Base-by-base conservation (phyloP, 1,140 invertebrate species). In the Tetranychus urticae region DNA sequence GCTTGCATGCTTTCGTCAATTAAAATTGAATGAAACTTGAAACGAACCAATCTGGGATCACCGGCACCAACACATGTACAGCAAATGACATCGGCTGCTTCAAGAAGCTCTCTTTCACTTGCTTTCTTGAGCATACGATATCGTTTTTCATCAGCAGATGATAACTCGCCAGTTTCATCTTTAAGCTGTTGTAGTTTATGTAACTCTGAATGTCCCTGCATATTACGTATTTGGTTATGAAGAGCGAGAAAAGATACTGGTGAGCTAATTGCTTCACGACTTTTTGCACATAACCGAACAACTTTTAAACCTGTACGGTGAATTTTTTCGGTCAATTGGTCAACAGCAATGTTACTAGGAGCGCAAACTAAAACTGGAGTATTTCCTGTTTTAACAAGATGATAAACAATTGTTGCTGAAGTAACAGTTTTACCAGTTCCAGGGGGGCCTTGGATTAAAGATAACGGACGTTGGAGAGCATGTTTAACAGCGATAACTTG, bases 381-480 rank as follows among this genome's bases (percentile, higher is more conserved):
- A 56, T 75, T 73, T 6, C 83, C 85, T 69, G 94, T 88, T 71
- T 93, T 88, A 0, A 92, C 91, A 42, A 99, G 75, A 72, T 99
- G 96, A 71, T 97, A 98, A 0, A 99, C 94, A 67, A 99, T 92
- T 0, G 94, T 97, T 0, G 96, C 96, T 7, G 94, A 98, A 2
- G 96, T 99, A 0, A 99, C 94, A 0, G 96, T 99, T 75, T 99
- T 98, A 1, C 94, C 93, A 0, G 93, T 98, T 37, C 90, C 89
- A 3, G 89, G 89, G 5, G 79, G 79, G 39, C 79, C 79, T 79
- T 99, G 96, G 69, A 99, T 99, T 1, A 99, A 72, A 33, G 88
- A 94, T 6, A 98, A 72, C 0, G 94, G 93, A n/a, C 92, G 78
- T 71, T 97, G 92, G 1, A 99, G 76, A 0, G 93, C 94, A 70